A percentile compares a stretch with the other conserved stretches of the same genome.
Conservation (phyloP, 2,888 invertebrate species). For the Sinodicranocentrus sp. region DNA sequence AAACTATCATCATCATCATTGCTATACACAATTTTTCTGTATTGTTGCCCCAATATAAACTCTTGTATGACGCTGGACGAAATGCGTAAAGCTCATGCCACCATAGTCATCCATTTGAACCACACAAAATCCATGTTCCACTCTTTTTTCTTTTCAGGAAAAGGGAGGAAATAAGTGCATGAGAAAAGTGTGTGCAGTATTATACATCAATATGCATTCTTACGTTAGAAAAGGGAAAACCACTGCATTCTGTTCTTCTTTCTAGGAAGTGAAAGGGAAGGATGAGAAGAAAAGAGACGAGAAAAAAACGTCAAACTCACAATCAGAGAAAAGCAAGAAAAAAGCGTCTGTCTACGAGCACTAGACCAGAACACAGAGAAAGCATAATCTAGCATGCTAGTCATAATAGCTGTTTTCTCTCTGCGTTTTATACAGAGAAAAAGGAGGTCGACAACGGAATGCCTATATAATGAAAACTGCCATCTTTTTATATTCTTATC, state of each 20-base stretch:
- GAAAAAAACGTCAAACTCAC: conserved; percentile 25
- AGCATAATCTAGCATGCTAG: not conserved
- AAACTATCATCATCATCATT: conserved; percentile 23
- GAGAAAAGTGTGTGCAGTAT: no score
- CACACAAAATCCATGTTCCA: conserved; percentile 2
- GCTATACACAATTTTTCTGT: conserved; percentile 18
- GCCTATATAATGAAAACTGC: conserved; percentile 31
- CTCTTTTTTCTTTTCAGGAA: not conserved
- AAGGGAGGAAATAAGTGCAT: not conserved
- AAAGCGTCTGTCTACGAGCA: not conserved
- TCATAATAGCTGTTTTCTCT: not conserved
- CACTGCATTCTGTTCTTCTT: conserved; percentile 32
- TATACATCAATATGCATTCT: not conserved
- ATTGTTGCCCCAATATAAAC: not conserved
- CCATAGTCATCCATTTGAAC: conserved; percentile 25
- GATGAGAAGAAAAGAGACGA: not conserved
- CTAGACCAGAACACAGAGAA: not conserved
- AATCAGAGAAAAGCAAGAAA: conserved; percentile 1
- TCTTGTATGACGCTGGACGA: conserved; percentile 12
- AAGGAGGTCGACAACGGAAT: conserved; percentile 48
- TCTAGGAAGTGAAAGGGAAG: conserved; percentile 8
- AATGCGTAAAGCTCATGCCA: conserved; percentile 30
- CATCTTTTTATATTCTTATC: conserved; percentile 21
- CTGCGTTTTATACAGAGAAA: conserved; percentile 6
- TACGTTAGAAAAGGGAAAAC: conserved; percentile 6